Percentiles rank a stretch among this genome's conserved stretches.
Evolutionary conservation across 2,797 vertebrate genomes (phyloP).

Genomic region (Eulemur mongoz): DNA sequence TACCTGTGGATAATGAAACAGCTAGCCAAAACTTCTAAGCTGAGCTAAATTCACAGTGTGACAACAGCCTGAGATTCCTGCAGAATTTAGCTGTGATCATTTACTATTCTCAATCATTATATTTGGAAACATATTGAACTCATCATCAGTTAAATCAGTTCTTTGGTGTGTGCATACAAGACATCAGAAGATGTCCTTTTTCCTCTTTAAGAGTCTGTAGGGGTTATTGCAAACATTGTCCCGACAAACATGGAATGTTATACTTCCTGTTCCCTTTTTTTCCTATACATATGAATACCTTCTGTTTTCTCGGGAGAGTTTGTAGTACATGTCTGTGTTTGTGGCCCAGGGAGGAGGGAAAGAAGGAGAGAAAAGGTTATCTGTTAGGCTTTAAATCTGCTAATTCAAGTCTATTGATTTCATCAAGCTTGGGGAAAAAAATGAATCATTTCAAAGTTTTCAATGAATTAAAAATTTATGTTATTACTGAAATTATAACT

Average conservation of each 20-base stretch:
- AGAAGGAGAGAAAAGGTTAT: neutral
- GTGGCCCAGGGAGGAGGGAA: neutral
- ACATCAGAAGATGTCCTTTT: neutral
- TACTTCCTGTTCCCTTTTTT: neutral
- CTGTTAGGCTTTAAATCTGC: neutral
- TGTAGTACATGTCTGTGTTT: neutral
- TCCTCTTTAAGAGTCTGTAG: neutral
- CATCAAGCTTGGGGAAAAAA: conserved; percentile 35
- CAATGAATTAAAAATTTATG: neutral
- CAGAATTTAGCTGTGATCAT: neutral
- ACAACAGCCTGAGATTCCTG: neutral
- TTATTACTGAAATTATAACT: neutral
- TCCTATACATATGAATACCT: neutral
- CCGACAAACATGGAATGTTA: neutral
- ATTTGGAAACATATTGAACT: neutral
- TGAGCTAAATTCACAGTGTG: neutral
- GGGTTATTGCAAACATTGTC: neutral
- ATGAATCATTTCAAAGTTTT: neutral
- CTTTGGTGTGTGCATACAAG: neutral
- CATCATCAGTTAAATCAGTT: neutral
- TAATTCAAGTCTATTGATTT: conserved; percentile 19
- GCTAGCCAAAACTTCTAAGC: neutral
- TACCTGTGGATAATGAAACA: conserved; percentile 5
- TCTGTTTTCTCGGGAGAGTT: neutral
- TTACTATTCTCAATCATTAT: neutral